Evolutionary conservation across 2,888 invertebrate species (phyloP).

Genomic region (Lasius platythorax): DNA sequence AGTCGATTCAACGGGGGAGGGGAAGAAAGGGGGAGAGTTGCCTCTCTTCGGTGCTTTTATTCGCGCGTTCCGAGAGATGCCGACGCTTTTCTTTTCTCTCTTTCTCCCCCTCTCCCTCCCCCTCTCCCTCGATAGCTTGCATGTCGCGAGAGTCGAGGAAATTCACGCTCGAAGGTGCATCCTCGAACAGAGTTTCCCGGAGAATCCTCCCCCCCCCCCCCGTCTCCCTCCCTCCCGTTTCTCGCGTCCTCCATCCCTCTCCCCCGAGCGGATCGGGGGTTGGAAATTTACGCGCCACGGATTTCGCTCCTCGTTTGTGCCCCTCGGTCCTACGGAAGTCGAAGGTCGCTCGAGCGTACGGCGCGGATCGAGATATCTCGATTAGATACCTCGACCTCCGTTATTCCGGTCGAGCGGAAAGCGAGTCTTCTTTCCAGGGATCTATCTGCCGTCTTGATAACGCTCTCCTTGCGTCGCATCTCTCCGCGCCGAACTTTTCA

Average conservation of each 20-base stretch:
- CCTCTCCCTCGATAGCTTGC: constrained; percentile 25
- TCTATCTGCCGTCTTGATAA: constrained; percentile 44
- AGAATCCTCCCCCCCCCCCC: constrained; percentile 53
- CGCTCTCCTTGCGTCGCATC: constrained; percentile 3
- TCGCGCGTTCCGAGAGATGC: not conserved
- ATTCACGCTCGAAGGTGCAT: constrained; percentile 64
- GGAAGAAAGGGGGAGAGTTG: not conserved
- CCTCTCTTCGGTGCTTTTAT: constrained; percentile 28
- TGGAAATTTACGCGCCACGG: constrained; percentile 74
- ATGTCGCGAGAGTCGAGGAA: constrained; percentile 53
- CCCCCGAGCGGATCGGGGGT: constrained; percentile 46
- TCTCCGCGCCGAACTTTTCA: constrained; percentile 3
- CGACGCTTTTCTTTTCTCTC: constrained; percentile 13
- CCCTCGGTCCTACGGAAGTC: constrained; percentile 61
- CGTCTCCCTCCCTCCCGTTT: constrained; percentile 57
- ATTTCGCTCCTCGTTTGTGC: constrained; percentile 73
- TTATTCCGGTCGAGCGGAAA: constrained; percentile 57
- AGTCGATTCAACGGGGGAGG: constrained; percentile 35
- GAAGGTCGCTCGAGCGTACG: constrained; percentile 67
- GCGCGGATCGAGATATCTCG: constrained; percentile 68
- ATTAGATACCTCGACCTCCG: constrained; percentile 64
- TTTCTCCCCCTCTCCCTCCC: not conserved
- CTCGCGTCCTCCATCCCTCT: not conserved
- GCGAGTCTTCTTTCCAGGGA: constrained; percentile 58
- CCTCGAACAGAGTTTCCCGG: constrained; percentile 46